Evolutionary conservation across 2,888 invertebrate species (phyloP), one percentile per base, ranked within the genome.

Genomic region (Phaonia tiefii): DNA sequence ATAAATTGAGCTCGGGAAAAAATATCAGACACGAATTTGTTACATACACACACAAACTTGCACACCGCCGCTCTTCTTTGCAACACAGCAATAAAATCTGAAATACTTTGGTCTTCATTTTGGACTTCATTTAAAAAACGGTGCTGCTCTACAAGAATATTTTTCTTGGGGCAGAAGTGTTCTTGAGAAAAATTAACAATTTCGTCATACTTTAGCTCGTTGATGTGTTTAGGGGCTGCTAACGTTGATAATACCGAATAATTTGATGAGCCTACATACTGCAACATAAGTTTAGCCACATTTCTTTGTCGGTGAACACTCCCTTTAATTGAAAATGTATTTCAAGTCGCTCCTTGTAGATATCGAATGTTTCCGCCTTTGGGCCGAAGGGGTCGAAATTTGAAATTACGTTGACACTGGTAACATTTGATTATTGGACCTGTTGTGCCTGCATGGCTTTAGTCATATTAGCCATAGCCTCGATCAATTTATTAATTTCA

Each of bases 71-170:
- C 65, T 46, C 42, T 63, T 63, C 20, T 42, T 13, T 63, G 42
- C 42, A 63, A 63, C 10, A 63, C 22, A 42, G 63, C 39, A 11
- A 63, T 31, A 58, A 58, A 58, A n/a, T 58, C 31, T 58, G 58
- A 25, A 58, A 58, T 58, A 15, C 15, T 58, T 63, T 63, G 51
- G 15, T 67, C 39, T 22, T 67, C 73, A 58, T 78, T 72, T 54
- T 78, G 77, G 10, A 66, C 39, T 72, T 78, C 72, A 37, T 42
- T 51, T 46, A 72, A 49, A 69, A 78, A 78, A 42, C 22, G 17
- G 49, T 69, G 67, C 20, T 69, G 75, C 54, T 75, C 67, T 26
- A n/a, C n/a, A n/a, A n/a, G n/a, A n/a, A n/a, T n/a, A n/a, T n/a
- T n/a, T n/a, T n/a, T n/a, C n/a, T n/a, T n/a, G n/a, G n/a, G n/a